Percentiles rank a stretch among this genome's conserved stretches.
Evolutionary conservation across 2,797 vertebrate genomes (phyloP).

Genomic region (Anguilla anguilla): DNA sequence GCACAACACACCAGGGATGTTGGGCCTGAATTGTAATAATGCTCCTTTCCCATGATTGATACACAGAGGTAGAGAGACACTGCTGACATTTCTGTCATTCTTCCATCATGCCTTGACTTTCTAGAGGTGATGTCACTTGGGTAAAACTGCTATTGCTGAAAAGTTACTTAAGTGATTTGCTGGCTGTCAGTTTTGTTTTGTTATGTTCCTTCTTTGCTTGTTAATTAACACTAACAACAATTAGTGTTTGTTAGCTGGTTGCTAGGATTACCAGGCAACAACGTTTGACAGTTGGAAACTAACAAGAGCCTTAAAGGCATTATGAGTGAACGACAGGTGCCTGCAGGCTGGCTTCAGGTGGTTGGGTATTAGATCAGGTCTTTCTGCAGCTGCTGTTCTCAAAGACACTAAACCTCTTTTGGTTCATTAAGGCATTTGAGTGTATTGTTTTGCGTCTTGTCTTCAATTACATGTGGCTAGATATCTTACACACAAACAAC

Average conservation of each 20-base stretch:
- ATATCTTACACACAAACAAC: constrained; percentile 59
- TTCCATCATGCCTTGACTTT: not conserved
- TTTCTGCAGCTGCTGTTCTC: constrained; percentile 54
- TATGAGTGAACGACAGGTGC: not conserved
- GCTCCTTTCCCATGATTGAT: constrained; percentile 33
- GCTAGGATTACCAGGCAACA: not conserved
- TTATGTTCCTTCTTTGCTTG: not conserved
- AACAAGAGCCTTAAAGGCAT: not conserved
- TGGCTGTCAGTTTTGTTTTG: not conserved
- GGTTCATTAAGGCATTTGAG: constrained; percentile 58
- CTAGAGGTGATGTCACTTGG: no score
- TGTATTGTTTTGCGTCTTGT: constrained; percentile 50
- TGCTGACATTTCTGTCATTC: constrained; percentile 3
- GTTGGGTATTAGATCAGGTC: not conserved
- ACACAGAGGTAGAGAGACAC: constrained; percentile 26
- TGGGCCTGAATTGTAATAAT: constrained; percentile 13
- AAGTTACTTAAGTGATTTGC: no score
- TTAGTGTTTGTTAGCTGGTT: not conserved
- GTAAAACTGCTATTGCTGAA: no score
- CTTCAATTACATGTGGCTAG: constrained; percentile 67
- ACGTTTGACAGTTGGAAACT: not conserved
- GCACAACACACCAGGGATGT: constrained; percentile 32
- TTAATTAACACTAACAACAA: not conserved
- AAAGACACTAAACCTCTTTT: constrained; percentile 61
- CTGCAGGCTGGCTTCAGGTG: not conserved